phyloP scores from a whole-genome alignment of 2,888 invertebrate species.

The Bellardia pandia region DNA sequence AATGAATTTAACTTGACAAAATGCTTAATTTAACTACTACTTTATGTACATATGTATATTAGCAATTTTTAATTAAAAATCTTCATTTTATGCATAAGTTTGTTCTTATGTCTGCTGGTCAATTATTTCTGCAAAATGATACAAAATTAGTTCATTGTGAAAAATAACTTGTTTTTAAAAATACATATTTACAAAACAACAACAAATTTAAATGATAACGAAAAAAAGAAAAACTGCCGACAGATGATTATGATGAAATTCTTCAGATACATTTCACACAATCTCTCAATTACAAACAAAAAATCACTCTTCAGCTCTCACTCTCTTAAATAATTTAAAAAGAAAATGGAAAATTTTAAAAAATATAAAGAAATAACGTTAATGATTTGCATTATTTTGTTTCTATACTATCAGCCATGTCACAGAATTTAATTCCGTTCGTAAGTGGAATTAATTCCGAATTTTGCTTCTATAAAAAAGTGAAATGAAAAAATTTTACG shows the following conservation, averaged over 20 bases:
- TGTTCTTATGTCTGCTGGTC: no score
- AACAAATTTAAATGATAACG: conserved; percentile 21
- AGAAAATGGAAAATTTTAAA: neutral
- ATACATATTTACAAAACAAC: neutral
- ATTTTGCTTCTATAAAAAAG: no score
- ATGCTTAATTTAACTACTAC: no score
- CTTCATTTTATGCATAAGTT: no score
- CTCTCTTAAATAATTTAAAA: neutral
- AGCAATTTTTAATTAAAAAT: no score
- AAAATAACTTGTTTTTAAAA: neutral
- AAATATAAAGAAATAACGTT: conserved; percentile 2
- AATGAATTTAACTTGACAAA: no score
- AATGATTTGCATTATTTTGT: conserved; percentile 17
- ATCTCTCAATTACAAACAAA: neutral
- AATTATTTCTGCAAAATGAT: no score
- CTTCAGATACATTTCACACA: conserved; percentile 9
- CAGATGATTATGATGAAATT: conserved; percentile 37
- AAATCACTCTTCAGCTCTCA: neutral
- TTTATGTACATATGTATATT: no score
- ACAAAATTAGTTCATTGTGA: neutral
- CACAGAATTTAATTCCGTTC: no score
- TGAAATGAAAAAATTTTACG: no score
- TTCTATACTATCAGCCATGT: no score
- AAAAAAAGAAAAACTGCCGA: conserved; percentile 25
- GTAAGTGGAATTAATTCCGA: no score